A percentile compares a stretch with the other conserved stretches of the same genome.
Conservation (phyloP, 2,113 vertebrate species). For the Globicephala melas region DNA sequence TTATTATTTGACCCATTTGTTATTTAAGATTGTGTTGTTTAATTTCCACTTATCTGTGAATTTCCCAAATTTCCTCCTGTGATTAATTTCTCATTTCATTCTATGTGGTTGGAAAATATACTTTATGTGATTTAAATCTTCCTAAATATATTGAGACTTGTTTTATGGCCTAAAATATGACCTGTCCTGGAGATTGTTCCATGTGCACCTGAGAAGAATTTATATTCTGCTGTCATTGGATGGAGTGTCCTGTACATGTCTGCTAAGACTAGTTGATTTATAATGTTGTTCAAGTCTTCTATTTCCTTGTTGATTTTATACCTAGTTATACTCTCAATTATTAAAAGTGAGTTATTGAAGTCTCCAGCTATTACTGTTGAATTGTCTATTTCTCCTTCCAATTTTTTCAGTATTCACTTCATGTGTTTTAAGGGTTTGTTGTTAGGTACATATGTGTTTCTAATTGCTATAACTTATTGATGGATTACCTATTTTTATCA, state of each 20-base stretch:
- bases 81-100: not conserved
- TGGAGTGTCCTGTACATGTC: not conserved
- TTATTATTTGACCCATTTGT: not conserved
- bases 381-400: not conserved
- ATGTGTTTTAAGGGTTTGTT: not conserved
- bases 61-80: not conserved
- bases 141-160: not conserved
- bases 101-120: not conserved
- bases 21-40: not conserved
- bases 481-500: not conserved
- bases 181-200: not conserved
- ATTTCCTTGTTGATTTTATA: not conserved
- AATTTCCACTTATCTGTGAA: not conserved
- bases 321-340: not conserved
- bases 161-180: not conserved
- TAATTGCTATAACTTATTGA: not conserved
- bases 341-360: not conserved
- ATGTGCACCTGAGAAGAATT: not conserved
- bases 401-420: not conserved
- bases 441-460: not conserved
- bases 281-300: not conserved
- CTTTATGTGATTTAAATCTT: not conserved
- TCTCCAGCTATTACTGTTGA: not conserved
- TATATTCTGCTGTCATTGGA: not conserved
- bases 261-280: not conserved